Evolutionary conservation across 2,113 vertebrate genomes (phyloP), one percentile per base, ranked within the genome.

Genomic region (Mesembrinibis cayennensis): DNA sequence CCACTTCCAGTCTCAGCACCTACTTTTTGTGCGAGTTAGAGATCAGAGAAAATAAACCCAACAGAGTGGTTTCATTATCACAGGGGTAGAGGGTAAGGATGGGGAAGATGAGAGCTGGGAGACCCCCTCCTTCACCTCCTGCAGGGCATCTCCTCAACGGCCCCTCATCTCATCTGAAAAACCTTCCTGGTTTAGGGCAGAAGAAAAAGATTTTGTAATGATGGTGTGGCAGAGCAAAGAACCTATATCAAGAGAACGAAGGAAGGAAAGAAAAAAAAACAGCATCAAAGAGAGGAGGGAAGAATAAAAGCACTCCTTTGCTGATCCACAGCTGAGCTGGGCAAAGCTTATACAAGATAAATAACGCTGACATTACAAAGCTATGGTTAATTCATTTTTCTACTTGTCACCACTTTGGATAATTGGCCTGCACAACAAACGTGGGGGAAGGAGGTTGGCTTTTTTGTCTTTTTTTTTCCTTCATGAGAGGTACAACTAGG

Each of bases 341-440:
- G 95, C 93, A 97, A 96, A 94, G 88, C 95, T 93, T 95, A 96
- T 91, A 95, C 93, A 95, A 95, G 81, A 96, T 92, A 97, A 98
- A 98, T 97, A 97, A 96, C 1, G 66, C 50, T 93, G 97, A 95
- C 36, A 45, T 96, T 95, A 97, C 93, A 97, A 86, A 82, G 93
- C 89, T 94, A 86, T 84, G 66, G 73, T 83, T 96, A 97, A 97
- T 97, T 96, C 79, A 93, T 95, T 97, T 96, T 91, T 95, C 95
- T 94, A 25, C 97, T 90, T 95, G 97, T 97, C 96, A 95, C 94
- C 56, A 36, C 62, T 92, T 96, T 0, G 66, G 95, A 96, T 98
- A 98, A 98, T 98, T 98, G 96, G 95, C 89, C 95, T 84, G 90
- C 47, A 93, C 90, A 96, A 94, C 80, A 93, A 97, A 95, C 17